Evolutionary conservation across 2,113 vertebrate species (phyloP), one percentile per base, ranked within the genome.

Genomic region (Martes martes): DNA sequence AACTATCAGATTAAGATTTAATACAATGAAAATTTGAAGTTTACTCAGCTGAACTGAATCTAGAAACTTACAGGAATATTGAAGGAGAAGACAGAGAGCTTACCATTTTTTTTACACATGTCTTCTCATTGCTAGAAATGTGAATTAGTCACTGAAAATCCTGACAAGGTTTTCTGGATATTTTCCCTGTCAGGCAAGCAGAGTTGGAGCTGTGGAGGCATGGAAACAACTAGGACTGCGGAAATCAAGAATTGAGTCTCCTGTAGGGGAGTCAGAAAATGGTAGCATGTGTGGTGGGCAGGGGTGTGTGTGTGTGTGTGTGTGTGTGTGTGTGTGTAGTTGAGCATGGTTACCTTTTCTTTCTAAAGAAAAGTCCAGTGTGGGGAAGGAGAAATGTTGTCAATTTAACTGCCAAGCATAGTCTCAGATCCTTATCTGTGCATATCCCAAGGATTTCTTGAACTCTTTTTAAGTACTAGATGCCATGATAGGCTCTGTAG

Each of bases 11-110:
- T 47, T 65, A 96, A 96, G 50, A 89, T 95, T 94, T 90, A 98
- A 96, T 91, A 76, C 97, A 96, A 85, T 95, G 84, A 95, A 96
- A 96, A 85, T 81, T 59, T 85, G 63, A 96, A 79, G 47, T 97
- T 94, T 95, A 82, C 71, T 96, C 84, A 97, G 76, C 36, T 73
- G 63, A 94, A 94, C 36, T 88, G 69, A 94, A 85, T 85, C 93
- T 90, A 92, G 69, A 96, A 96, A 14, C 67, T 97, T 95, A 63
- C 14, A 79, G 71, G 31, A 95, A 74, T 47, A 81, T 39, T 92
- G 59, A 90, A 16, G n/a, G 31, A 83, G 28, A 76, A 95, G 80
- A 80, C 33, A 97, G 21, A 52, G 21, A 76, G 28, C 76, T 96
- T 79, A 23, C 31, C 28, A 69, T 24, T 10, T 84, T 84, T 92